Evolutionary conservation across 2,888 invertebrate species (phyloP), one percentile per base, ranked within the genome.

Genomic region (Protodeltote pygarga): DNA sequence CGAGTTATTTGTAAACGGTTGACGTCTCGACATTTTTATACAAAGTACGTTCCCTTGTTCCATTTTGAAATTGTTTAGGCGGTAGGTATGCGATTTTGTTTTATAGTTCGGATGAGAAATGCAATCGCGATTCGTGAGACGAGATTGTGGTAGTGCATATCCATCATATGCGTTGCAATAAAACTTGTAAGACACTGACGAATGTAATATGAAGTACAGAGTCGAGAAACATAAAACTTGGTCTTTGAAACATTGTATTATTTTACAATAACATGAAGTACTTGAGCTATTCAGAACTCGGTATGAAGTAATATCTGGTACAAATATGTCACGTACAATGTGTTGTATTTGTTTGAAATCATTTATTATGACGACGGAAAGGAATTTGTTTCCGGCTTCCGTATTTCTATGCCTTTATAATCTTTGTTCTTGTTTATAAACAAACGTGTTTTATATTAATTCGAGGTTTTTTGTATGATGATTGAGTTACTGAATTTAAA

Each of bases 1-100:
- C 75, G 83, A 84, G 85, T 87, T 90, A 87, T 89, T 89, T 89
- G 89, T 89, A 87, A 87, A 86, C 78, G 77, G 83, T 87, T 87
- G 88, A 88, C 86, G 82, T 89, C 79, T 86, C 78, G 83, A 81
- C 80, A 88, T 89, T 88, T 87, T 85, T 84, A 87, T 90, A 85
- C 82, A 84, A 87, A 88, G 81, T 83, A 75, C 76, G 73, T 75
- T 78, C 81, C 79, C 79, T 79, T 79, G 81, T 86, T 66, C 79
- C 77, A 81, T 84, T 87, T 83, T 76, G 73, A 85, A 87, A 89
- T 88, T 87, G 87, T 89, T 89, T 86, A 79, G 79, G 77, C 80
- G 73, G 77, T 73, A 75, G 75, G 79, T 78, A 78, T 81, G 79
- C 71, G 77, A 83, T 83, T 84, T 79, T 77, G 79, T 81, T 85